Evolutionary conservation across 2,888 invertebrate species (phyloP).

Genomic region (Tiliacea citrago): DNA sequence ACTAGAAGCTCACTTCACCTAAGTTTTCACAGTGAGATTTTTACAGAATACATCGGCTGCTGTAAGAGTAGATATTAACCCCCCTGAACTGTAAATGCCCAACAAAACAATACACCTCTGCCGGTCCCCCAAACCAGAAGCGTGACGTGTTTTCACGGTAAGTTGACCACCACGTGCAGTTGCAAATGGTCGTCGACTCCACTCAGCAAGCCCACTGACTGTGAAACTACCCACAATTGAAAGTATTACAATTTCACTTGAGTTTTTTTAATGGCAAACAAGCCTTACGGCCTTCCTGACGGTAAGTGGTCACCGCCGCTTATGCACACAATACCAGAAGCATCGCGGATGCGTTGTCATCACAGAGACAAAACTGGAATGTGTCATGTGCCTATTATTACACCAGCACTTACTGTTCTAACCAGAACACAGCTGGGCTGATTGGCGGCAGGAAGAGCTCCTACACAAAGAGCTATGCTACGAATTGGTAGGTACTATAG

Average conservation of each 20-base stretch:
- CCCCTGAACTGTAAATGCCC: conserved; percentile 10
- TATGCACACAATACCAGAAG: too few relatives aligned
- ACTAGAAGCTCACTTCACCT: too few relatives aligned
- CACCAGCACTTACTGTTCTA: background rate
- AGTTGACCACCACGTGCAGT: conserved; percentile 29
- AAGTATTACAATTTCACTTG: conserved; percentile 37
- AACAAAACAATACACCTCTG: conserved; percentile 16
- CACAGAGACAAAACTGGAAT: background rate
- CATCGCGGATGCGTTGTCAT: background rate
- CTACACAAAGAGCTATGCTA: background rate
- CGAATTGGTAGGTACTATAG: background rate
- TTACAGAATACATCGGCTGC: too few relatives aligned
- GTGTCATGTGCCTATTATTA: background rate
- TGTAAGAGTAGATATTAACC: background rate
- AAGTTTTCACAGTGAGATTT: too few relatives aligned
- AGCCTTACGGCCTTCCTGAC: too few relatives aligned
- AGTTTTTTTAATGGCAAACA: background rate
- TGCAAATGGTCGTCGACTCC: conserved; percentile 39
- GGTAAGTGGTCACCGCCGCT: too few relatives aligned
- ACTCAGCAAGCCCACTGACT: conserved; percentile 35
- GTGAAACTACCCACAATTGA: conserved; percentile 49
- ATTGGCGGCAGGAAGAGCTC: background rate
- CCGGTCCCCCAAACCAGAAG: conserved; percentile 2
- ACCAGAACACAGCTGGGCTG: background rate
- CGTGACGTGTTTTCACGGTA: conserved; percentile 44